Percentiles rank a stretch among this genome's conserved stretches.
phyloP scores from a whole-genome alignment of 23 tunicate genomes.

The Clavelina lepadiformis region DNA sequence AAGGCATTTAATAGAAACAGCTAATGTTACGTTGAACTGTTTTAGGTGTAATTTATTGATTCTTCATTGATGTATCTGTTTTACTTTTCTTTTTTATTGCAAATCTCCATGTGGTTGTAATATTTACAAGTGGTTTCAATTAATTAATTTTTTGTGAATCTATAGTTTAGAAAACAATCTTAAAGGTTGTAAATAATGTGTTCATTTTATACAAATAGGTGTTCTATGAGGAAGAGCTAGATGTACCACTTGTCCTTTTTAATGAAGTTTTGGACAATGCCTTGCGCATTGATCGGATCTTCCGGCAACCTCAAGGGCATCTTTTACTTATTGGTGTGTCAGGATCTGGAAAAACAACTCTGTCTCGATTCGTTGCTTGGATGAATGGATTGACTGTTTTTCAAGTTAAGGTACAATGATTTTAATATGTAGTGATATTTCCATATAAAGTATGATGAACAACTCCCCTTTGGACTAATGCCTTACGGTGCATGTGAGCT shows the following conservation, averaged over 20 bases:
- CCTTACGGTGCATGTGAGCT: too few species aligned
- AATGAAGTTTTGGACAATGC: constrained; percentile 97
- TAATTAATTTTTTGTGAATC: neutral
- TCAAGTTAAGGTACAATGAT: constrained; percentile 80
- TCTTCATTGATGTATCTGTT: too few species aligned
- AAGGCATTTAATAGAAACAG: too few species aligned
- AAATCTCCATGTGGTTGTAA: too few species aligned
- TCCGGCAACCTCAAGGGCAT: constrained; percentile 99
- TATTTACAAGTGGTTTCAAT: too few species aligned
- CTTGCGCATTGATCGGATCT: constrained; percentile 91
- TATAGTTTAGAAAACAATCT: neutral
- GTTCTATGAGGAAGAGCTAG: constrained; percentile 97
- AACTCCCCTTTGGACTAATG: too few species aligned
- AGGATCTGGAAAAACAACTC: constrained; percentile 97
- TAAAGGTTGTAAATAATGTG: neutral
- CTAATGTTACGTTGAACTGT: too few species aligned
- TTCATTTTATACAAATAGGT: constrained; percentile 25
- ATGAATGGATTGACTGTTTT: constrained; percentile 95
- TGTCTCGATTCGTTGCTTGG: constrained; percentile 99
- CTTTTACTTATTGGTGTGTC: constrained; percentile 93
- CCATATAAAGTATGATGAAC: too few species aligned
- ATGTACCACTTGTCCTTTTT: constrained; percentile 96
- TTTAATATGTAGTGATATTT: too few species aligned
- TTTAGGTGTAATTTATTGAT: too few species aligned
- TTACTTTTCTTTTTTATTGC: too few species aligned